Base-by-base conservation (phyloP, 2,888 invertebrate genomes). In the Flexamia atlantica region DNA sequence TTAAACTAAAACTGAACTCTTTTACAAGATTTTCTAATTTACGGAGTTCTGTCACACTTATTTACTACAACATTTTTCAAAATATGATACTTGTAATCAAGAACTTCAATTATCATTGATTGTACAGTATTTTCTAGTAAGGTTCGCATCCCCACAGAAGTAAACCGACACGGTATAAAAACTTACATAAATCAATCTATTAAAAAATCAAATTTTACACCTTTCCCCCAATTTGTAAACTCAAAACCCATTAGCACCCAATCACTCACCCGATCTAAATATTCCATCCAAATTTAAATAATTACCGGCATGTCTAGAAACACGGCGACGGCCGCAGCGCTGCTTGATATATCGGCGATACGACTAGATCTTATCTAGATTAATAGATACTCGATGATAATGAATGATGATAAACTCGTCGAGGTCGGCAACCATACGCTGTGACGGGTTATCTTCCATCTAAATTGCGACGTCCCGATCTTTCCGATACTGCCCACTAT, bases 351-450 rank as follows among this genome's bases (percentile, higher is more conserved):
- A 57, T 79, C 57, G 79, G 57, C 36, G 20, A 76, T 42, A 76
- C 9, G 20, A 23, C 2, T 32, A 30, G 79, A 79, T 79, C n/a
- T 53, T 79, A 79, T 79, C 79, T 79, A 79, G 79, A 79, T 79
- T 79, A 79, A 79, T 79, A 79, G 79, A 79, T 79, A 79, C 79
- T 79, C 57, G 79, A 79, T 36, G 79, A 79, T 79, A 57, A 79
- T 79, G 79, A 79, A 79, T 79, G 79, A 79, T 53, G 79, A 79
- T 57, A 57, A 53, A 79, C 79, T 28, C 40, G 57, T 30, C 36
- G 50, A 7, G 23, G 25, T 17, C 72, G 14, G 36, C 30, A 70
- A 28, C 72, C 76, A 20, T 72, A 42, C 68, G 72, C 70, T 32
- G 32, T 46, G 76, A 46, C 79, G 36, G 79, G 79, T 79, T 79